These are phyloP conservation scores for Hymenopus coronatus DNA, from an alignment of 2,888 invertebrate species.

Conservation along the genomic window DNA sequence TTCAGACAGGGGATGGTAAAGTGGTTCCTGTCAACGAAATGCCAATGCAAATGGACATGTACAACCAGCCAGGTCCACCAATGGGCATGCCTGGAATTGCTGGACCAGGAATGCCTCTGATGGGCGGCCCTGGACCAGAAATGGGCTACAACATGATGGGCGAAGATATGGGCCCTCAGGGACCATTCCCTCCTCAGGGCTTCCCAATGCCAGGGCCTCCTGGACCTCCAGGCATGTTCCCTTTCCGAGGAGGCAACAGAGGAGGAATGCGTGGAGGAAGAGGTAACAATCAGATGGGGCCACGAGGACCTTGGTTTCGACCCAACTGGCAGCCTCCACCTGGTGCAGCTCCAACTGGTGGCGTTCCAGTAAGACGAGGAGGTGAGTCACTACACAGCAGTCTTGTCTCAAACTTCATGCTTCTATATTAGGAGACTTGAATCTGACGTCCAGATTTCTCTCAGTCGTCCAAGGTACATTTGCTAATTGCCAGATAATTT, in stretches of 20 bases:
- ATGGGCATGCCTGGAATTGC: constrained; percentile 7
- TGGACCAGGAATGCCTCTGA: neutral
- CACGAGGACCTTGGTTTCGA: constrained; percentile 8
- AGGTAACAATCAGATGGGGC: neutral
- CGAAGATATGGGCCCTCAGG: constrained; percentile 38
- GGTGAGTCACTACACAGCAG: constrained; percentile 19
- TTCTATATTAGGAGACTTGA: too few relatives aligned
- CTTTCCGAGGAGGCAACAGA: constrained; percentile 33
- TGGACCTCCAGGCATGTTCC: constrained; percentile 35
- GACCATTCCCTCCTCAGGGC: constrained; percentile 20
- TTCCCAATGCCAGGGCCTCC: constrained; percentile 44
- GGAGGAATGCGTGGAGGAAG: constrained; percentile 9
- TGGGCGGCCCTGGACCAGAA: constrained; percentile 8
- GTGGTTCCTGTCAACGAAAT: constrained; percentile 33
- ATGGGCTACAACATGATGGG: constrained; percentile 47
- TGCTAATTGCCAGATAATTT: too few relatives aligned
- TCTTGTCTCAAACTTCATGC: too few relatives aligned
- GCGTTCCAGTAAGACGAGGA: constrained; percentile 49
- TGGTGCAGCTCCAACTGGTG: constrained; percentile 47
- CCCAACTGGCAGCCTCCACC: constrained; percentile 46
- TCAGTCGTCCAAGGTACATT: too few relatives aligned
- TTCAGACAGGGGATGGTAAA: constrained; percentile 39
- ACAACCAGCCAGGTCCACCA: constrained; percentile 27
- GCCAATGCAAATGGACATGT: constrained; percentile 33
- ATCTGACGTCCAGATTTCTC: too few relatives aligned